A percentile compares a stretch with the other conserved stretches of the same genome.
phyloP scores from a whole-genome alignment of 1,140 invertebrate genomes.

The Zaprionus gabonicus region DNA sequence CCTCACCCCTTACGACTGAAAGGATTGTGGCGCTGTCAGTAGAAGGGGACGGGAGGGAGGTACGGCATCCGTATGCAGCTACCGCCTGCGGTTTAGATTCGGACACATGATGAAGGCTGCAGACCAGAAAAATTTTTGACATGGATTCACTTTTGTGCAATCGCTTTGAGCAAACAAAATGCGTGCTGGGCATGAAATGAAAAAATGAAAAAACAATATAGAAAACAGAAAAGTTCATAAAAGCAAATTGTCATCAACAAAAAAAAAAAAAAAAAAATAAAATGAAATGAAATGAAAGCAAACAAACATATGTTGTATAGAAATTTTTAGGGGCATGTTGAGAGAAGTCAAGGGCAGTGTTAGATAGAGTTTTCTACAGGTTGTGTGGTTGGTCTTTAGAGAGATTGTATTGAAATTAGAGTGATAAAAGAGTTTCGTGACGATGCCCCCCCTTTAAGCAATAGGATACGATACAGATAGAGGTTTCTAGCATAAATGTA shows the following conservation, averaged over 20 bases:
- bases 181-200: background rate
- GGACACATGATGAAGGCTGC: background rate
- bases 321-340: background rate
- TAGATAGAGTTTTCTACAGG: background rate
- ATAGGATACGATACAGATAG: too few species aligned
- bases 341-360: background rate
- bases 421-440: background rate
- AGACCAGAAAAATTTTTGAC: constrained; percentile 21
- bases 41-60: background rate
- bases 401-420: background rate
- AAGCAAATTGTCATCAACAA: background rate
- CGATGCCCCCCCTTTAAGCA: background rate
- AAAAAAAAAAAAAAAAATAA: background rate
- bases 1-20: background rate
- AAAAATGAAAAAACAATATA: background rate
- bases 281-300: background rate
- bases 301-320: background rate
- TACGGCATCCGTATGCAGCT: background rate
- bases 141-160: constrained; percentile 24
- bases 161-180: constrained; percentile 9
- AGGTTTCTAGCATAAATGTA: too few species aligned
- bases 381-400: too few species aligned
- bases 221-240: constrained; percentile 9
- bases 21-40: background rate
- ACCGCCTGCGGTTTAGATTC: constrained; percentile 4